A percentile compares a stretch with the other conserved stretches of the same genome.
Evolutionary conservation across 2,888 invertebrate species (phyloP).

Genomic region (Chironomus tentans): DNA sequence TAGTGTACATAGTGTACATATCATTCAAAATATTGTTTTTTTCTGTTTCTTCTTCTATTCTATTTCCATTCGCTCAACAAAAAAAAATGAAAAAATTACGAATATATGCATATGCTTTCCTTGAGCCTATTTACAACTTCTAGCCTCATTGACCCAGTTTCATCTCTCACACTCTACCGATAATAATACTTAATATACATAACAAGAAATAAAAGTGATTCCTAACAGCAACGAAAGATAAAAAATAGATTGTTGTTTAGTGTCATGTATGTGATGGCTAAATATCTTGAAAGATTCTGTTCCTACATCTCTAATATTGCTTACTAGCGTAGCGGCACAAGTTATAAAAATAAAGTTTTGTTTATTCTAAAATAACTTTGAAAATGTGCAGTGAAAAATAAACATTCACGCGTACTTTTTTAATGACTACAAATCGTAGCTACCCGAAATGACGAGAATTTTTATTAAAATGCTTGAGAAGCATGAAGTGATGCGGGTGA

Average conservation of each 20-base stretch:
- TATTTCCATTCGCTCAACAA: neutral
- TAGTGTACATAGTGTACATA: neutral
- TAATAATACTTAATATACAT: neutral
- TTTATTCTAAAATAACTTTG: neutral
- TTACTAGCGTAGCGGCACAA: neutral
- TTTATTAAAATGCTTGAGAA: too few relatives aligned
- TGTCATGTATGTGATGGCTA: neutral
- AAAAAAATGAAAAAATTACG: neutral
- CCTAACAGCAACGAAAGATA: neutral
- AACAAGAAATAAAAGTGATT: neutral
- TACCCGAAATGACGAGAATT: neutral
- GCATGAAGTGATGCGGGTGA: too few relatives aligned
- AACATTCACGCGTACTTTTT: neutral
- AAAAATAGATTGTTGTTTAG: neutral
- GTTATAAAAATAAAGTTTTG: neutral
- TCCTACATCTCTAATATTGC: neutral
- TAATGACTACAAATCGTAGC: neutral
- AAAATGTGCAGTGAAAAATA: neutral
- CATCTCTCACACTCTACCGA: conserved; percentile 3
- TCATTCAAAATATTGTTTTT: neutral
- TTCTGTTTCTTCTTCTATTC: neutral
- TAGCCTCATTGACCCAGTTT: conserved; percentile 23
- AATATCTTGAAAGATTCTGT: neutral
- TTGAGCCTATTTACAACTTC: conserved; percentile 15
- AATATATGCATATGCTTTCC: neutral